Conservation (phyloP, 2,888 invertebrate genomes). For the Ophion ventricosus region DNA sequence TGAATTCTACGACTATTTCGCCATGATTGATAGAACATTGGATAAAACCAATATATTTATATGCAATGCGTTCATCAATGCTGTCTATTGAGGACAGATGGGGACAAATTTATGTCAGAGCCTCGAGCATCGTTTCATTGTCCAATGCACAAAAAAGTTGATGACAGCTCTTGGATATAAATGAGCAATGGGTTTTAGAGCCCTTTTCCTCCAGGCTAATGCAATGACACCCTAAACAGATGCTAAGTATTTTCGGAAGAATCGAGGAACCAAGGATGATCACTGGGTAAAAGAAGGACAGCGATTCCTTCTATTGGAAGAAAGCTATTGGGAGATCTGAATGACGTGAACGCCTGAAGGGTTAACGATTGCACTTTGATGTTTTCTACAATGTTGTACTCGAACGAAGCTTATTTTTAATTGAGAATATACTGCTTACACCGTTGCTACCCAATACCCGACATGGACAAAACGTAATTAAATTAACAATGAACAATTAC, state of each 20-base stretch:
- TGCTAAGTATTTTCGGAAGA: conserved; percentile 25
- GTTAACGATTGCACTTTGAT: neutral
- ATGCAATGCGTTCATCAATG: neutral
- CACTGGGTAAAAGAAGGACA: conserved; percentile 31
- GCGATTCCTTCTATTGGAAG: neutral
- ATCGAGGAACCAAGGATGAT: conserved; percentile 41
- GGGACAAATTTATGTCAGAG: conserved; percentile 17
- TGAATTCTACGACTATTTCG: neutral
- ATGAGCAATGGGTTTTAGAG: conserved; percentile 23
- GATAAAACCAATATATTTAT: neutral
- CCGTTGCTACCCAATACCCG: too few relatives aligned
- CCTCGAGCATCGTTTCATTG: conserved; percentile 57
- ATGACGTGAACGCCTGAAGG: neutral
- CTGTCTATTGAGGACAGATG: conserved; percentile 34
- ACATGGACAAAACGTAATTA: too few relatives aligned
- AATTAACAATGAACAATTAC: too few relatives aligned
- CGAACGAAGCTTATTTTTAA: too few relatives aligned
- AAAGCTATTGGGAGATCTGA: neutral
- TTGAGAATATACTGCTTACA: too few relatives aligned
- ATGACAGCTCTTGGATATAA: conserved; percentile 42
- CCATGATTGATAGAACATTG: neutral
- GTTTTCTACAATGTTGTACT: neutral
- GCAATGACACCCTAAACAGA: conserved; percentile 57
- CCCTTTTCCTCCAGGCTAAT: conserved; percentile 18
- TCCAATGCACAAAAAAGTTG: conserved; percentile 38